phyloP scores from a whole-genome alignment of 2,888 invertebrate species.

The Eupithecia inturbata region DNA sequence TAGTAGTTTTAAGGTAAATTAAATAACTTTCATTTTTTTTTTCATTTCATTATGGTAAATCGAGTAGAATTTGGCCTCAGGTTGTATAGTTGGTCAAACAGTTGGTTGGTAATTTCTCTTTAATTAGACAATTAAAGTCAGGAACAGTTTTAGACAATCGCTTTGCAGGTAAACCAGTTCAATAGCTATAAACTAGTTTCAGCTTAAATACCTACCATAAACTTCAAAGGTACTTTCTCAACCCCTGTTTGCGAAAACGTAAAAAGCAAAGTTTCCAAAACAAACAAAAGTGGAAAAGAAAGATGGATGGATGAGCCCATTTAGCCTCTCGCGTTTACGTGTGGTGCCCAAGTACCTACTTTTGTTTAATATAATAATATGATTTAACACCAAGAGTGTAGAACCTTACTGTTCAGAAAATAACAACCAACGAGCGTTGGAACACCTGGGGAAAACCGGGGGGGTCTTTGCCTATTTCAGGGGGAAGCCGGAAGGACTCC shows the following conservation, averaged over 20 bases:
- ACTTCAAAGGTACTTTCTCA: neutral
- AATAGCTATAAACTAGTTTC: neutral
- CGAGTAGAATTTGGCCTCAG: too few relatives aligned
- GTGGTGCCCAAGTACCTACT: neutral
- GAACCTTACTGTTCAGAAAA: too few relatives aligned
- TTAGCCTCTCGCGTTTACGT: neutral
- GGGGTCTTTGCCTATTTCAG: too few relatives aligned
- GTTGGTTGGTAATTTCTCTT: too few relatives aligned
- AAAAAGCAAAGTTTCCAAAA: conserved; percentile 6
- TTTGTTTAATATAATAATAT: neutral
- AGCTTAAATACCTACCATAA: neutral
- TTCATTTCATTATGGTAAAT: too few relatives aligned
- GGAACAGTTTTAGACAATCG: neutral
- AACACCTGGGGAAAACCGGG: too few relatives aligned
- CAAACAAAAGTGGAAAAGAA: neutral
- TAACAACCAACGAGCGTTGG: too few relatives aligned
- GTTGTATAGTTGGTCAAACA: too few relatives aligned
- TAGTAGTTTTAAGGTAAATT: too few relatives aligned
- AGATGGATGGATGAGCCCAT: neutral
- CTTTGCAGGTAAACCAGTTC: neutral
- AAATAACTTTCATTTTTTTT: too few relatives aligned
- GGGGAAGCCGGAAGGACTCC: too few relatives aligned
- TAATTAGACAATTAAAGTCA: neutral
- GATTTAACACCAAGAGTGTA: too few relatives aligned
- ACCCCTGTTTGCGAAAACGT: conserved; percentile 3